phyloP scores from a whole-genome alignment of 1,140 invertebrate species.

The Heliconius congener region DNA sequence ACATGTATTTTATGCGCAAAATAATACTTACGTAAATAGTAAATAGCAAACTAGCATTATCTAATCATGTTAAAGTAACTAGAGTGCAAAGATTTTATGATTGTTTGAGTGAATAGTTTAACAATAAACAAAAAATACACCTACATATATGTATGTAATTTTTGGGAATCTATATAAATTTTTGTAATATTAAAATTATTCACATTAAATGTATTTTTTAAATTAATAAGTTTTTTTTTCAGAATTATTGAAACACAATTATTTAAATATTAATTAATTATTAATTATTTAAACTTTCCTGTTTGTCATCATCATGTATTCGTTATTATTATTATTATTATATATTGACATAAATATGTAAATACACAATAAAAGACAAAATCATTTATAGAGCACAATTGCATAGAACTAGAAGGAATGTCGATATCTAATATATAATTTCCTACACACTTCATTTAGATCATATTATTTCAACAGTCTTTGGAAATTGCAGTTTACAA shows the following conservation, averaged over 20 bases:
- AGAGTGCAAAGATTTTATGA: constrained; percentile 64
- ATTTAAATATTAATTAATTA: not conserved
- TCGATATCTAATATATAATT: not conserved
- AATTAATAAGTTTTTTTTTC: not conserved
- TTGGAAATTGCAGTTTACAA: constrained; percentile 58
- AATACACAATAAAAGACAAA: not conserved
- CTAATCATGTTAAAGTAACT: constrained; percentile 59
- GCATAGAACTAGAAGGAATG: not conserved
- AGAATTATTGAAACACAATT: no score
- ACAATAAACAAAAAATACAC: not conserved
- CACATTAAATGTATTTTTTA: not conserved
- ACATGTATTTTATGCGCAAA: constrained; percentile 1
- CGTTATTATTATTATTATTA: not conserved
- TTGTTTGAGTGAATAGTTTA: constrained; percentile 37
- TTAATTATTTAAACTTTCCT: not conserved
- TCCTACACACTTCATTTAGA: not conserved
- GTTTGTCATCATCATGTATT: not conserved
- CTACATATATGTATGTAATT: not conserved
- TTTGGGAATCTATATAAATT: not conserved
- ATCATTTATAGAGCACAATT: not conserved
- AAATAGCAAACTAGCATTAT: constrained; percentile 48
- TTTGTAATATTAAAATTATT: not conserved
- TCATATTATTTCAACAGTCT: constrained; percentile 23
- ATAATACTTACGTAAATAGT: constrained; percentile 41
- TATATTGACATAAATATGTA: not conserved